Percentiles rank a stretch among this genome's conserved stretches.
These are phyloP conservation scores for Scomber japonicus DNA, from an alignment of 2,113 vertebrate genomes.

Conservation along the genomic window DNA sequence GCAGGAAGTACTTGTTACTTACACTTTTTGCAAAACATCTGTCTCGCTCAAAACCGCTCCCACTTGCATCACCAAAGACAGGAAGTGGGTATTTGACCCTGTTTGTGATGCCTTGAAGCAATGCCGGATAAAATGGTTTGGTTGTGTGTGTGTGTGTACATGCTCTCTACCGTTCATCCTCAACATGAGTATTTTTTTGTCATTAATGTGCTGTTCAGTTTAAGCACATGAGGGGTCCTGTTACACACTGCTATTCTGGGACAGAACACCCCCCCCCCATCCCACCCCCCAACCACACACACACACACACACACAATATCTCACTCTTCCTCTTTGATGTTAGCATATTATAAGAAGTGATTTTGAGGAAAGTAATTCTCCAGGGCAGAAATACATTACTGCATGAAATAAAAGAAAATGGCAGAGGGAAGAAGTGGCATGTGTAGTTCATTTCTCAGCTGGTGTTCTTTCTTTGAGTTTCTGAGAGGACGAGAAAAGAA, in stretches of 20 bases:
- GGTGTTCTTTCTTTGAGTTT: neutral
- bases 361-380: slow-evolving; percentile 45
- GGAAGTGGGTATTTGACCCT: slow-evolving; percentile 41
- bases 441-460: slow-evolving; percentile 13
- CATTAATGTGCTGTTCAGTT: slow-evolving; percentile 36
- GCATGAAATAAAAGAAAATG: slow-evolving; percentile 40
- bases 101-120: slow-evolving; percentile 39
- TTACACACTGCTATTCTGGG: slow-evolving; percentile 76
- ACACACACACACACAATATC: slow-evolving; percentile 29
- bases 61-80: slow-evolving; percentile 41
- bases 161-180: neutral
- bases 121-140: neutral
- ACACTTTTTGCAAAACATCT: slow-evolving; percentile 41
- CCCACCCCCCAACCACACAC: no score
- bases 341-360: slow-evolving; percentile 34
- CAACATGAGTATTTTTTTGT: slow-evolving; percentile 14
- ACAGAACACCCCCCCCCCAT: neutral
- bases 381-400: slow-evolving; percentile 36
- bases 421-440: neutral
- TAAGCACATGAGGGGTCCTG: slow-evolving; percentile 52
- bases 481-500: slow-evolving; percentile 3
- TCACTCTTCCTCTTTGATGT: slow-evolving; percentile 61
- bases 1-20: slow-evolving; percentile 60
- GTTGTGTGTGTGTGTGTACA: neutral
- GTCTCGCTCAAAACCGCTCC: slow-evolving; percentile 30